Percentiles rank a stretch among this genome's conserved stretches.
phyloP scores from a whole-genome alignment of 1,140 invertebrate species.

The Pemphigus obesinymphae region DNA sequence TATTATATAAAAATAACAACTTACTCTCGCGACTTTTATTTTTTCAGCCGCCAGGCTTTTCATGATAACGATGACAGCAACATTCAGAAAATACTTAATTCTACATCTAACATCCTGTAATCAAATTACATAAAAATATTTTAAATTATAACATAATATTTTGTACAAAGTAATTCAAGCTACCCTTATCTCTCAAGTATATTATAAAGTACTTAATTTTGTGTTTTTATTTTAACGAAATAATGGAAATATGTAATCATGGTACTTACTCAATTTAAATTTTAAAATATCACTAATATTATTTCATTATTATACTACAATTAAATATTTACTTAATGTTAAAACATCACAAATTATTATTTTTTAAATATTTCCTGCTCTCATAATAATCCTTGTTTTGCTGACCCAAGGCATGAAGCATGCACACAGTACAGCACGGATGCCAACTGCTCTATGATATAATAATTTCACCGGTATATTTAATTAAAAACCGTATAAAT shows the following conservation, averaged over 20 bases:
- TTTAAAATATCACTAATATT: neutral
- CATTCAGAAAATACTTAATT: neutral
- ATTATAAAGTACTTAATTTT: neutral
- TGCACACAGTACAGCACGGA: conserved; percentile 1
- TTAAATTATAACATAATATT: neutral
- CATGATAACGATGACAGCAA: neutral
- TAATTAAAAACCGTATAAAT: neutral
- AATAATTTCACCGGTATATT: neutral
- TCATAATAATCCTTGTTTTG: neutral
- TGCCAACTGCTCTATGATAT: neutral
- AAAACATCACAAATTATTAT: neutral
- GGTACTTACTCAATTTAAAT: neutral
- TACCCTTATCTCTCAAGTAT: neutral
- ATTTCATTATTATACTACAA: neutral
- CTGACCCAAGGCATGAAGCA: conserved; percentile 5
- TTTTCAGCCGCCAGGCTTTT: neutral
- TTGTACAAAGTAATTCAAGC: neutral
- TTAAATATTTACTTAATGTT: neutral
- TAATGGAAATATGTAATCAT: neutral
- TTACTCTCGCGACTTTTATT: neutral
- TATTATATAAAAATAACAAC: neutral
- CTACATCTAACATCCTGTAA: neutral
- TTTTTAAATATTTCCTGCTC: neutral
- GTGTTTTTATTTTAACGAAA: neutral
- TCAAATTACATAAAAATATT: neutral